Evolutionary conservation across 2,113 vertebrate species (phyloP).

Genomic region (Rhabdomys dilectus): DNA sequence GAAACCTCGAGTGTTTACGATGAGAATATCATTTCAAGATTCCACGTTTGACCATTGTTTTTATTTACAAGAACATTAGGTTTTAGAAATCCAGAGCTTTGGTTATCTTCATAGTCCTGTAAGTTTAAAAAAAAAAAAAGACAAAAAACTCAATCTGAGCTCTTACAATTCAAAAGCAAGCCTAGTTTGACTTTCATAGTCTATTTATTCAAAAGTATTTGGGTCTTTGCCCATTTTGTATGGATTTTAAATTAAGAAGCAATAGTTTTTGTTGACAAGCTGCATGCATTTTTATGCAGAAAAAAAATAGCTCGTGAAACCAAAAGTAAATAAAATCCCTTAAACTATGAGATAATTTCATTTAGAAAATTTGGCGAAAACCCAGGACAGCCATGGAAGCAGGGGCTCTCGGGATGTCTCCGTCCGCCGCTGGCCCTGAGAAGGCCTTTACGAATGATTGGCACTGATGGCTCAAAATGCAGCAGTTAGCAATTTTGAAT

Average conservation of each 20-base stretch:
- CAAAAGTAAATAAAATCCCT: conserved; percentile 7
- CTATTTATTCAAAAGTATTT: conserved; percentile 4
- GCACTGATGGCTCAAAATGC: background rate
- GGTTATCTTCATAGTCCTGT: background rate
- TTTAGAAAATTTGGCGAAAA: conserved; percentile 18
- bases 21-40: background rate
- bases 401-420: background rate
- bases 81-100: conserved; percentile 37
- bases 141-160: conserved; percentile 13
- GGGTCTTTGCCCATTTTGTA: background rate
- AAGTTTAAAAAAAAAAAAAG: background rate
- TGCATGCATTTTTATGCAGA: background rate
- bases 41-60: background rate
- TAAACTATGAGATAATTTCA: background rate
- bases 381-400: background rate
- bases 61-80: conserved; percentile 29
- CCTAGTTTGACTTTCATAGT: background rate
- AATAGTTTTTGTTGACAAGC: conserved; percentile 20
- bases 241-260: conserved; percentile 13
- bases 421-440: background rate
- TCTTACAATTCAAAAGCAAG: background rate
- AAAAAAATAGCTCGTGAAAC: conserved; percentile 39
- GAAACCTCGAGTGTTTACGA: background rate
- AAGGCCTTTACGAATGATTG: background rate
- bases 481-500: background rate